Percentiles rank a stretch among this genome's conserved stretches.
Evolutionary conservation across 2,113 vertebrate genomes (phyloP).

Genomic region (Marmota monax): DNA sequence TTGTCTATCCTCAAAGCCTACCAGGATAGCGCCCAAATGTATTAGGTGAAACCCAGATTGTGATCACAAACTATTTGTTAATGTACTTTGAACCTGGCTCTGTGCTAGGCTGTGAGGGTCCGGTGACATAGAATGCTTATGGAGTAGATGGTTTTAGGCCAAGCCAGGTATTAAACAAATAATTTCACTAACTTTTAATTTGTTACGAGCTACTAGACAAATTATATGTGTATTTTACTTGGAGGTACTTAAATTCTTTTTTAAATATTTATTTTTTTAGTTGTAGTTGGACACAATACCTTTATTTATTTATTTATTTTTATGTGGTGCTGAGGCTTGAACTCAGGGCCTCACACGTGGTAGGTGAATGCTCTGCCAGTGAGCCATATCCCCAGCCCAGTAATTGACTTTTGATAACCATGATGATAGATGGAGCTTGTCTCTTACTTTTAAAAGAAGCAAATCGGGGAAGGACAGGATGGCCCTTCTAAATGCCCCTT

Average conservation of each 20-base stretch:
- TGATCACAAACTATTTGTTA: not conserved
- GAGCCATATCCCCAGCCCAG: too few species aligned
- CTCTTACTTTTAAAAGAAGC: slow-evolving; percentile 22
- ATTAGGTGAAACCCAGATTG: not conserved
- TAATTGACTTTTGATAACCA: not conserved
- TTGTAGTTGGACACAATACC: too few species aligned
- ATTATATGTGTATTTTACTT: not conserved
- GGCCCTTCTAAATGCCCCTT: not conserved
- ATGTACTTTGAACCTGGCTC: not conserved
- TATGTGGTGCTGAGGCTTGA: too few species aligned
- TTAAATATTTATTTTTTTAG: too few species aligned
- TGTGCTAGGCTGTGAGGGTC: not conserved
- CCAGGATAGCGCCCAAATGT: not conserved
- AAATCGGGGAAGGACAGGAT: not conserved
- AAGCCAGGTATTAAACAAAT: slow-evolving; percentile 5
- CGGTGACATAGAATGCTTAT: not conserved
- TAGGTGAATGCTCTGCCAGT: too few species aligned
- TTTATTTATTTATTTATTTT: too few species aligned
- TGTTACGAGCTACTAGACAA: not conserved
- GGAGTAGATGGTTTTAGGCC: slow-evolving; percentile 14
- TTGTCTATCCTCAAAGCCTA: not conserved
- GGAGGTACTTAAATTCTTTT: not conserved
- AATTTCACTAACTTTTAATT: slow-evolving; percentile 14
- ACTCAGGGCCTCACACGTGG: too few species aligned
- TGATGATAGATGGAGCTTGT: not conserved